A percentile compares a stretch with the other conserved stretches of the same genome.
These are phyloP conservation scores for Andrena flavipes DNA, from an alignment of 2,888 invertebrate genomes.

Conservation along the genomic window DNA sequence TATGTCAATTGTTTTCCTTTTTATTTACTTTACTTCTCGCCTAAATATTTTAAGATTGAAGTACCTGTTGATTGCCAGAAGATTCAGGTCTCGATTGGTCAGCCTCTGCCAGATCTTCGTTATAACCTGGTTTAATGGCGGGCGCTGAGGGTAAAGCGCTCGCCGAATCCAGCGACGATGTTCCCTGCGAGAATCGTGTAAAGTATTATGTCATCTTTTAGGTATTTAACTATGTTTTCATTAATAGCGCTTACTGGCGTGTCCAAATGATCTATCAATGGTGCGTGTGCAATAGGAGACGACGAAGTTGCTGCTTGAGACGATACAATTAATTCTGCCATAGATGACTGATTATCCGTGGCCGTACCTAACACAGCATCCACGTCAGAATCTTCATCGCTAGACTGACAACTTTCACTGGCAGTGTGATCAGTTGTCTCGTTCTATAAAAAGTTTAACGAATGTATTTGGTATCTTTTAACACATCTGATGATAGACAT, in stretches of 20 bases:
- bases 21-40: background rate
- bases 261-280: conserved; percentile 65
- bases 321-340: conserved; percentile 38
- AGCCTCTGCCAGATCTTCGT: conserved; percentile 92
- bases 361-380: conserved; percentile 70
- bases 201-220: background rate
- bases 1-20: background rate
- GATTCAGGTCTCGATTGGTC: conserved; percentile 89
- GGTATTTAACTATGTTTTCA: background rate
- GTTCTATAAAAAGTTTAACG: conserved; percentile 66
- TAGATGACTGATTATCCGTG: conserved; percentile 70
- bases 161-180: conserved; percentile 65
- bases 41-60: background rate
- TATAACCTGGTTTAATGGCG: conserved; percentile 82
- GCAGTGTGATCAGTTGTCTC: conserved; percentile 78
- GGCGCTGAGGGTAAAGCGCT: conserved; percentile 60
- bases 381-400: conserved; percentile 79
- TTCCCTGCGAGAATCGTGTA: conserved; percentile 55
- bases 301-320: conserved; percentile 56
- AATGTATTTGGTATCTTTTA: background rate
- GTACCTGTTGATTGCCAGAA: conserved; percentile 78
- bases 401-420: conserved; percentile 80
- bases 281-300: conserved; percentile 56
- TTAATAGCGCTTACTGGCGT: conserved; percentile 55
- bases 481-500: background rate